Evolutionary conservation across 2,113 vertebrate species (phyloP).

Genomic region (Oenanthe oenanthe): DNA sequence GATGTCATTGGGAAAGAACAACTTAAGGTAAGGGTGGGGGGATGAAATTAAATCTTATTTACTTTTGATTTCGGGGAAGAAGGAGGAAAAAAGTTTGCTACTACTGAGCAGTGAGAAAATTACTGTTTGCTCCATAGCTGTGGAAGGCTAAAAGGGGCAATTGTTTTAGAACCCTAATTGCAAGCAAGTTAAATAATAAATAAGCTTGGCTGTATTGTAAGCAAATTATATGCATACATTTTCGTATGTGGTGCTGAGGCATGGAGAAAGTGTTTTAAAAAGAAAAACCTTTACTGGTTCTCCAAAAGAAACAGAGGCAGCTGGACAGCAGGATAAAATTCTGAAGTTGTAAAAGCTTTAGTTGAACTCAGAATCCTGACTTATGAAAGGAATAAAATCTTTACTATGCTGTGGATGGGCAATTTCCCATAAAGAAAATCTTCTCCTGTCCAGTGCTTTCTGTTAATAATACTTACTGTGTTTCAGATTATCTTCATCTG

Average conservation of each 20-base stretch:
- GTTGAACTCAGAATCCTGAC: slow-evolving; percentile 14
- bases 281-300: not conserved
- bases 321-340: slow-evolving; percentile 9
- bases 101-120: not conserved
- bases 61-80: not conserved
- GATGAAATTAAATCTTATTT: not conserved
- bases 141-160: not conserved
- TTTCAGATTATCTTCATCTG: slow-evolving; percentile 29
- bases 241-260: not conserved
- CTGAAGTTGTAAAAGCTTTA: slow-evolving; percentile 4
- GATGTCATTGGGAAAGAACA: not conserved
- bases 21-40: not conserved
- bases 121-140: not conserved
- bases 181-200: not conserved
- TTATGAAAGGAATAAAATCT: slow-evolving; percentile 61
- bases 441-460: not conserved
- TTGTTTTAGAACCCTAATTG: not conserved
- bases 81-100: not conserved
- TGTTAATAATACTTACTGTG: not conserved
- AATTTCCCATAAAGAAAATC: slow-evolving; percentile 28
- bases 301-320: not conserved
- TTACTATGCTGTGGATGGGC: slow-evolving; percentile 17
- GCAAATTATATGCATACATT: not conserved
- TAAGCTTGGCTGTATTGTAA: not conserved
- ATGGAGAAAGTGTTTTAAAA: not conserved